phyloP scores from a whole-genome alignment of 1,140 invertebrate species.

The Chlorops oryzae region DNA sequence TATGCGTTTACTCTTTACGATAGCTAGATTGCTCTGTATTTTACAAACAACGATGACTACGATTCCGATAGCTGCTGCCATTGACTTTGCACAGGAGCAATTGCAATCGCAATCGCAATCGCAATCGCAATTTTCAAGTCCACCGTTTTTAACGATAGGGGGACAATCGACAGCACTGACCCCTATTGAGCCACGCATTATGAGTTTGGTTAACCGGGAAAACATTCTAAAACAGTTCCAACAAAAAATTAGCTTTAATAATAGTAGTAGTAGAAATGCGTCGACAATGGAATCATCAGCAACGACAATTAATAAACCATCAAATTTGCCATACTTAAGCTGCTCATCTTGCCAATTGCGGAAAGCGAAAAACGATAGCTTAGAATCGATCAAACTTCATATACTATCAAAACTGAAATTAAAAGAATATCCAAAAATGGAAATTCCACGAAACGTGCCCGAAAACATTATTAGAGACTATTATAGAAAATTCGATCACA shows the following conservation, averaged over 20 bases:
- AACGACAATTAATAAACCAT: conserved; percentile 8
- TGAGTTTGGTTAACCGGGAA: not conserved
- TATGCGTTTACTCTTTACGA: not conserved
- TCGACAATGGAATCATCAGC: too few relatives aligned
- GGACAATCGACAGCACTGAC: too few relatives aligned
- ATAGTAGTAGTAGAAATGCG: too few relatives aligned
- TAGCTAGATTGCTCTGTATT: not conserved
- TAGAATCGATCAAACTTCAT: conserved; percentile 41
- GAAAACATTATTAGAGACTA: conserved; percentile 35
- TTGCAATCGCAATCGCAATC: too few relatives aligned
- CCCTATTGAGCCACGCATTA: not conserved
- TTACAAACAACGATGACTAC: too few relatives aligned
- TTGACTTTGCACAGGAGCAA: too few relatives aligned
- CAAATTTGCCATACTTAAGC: conserved; percentile 23
- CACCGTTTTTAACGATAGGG: too few relatives aligned
- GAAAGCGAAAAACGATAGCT: conserved; percentile 33
- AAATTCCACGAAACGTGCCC: conserved; percentile 30
- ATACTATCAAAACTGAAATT: conserved; percentile 34
- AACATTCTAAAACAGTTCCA: not conserved
- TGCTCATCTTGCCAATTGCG: conserved; percentile 31
- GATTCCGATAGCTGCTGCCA: too few relatives aligned
- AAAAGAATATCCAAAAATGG: conserved; percentile 35
- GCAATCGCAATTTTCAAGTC: too few relatives aligned
- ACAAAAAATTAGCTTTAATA: too few relatives aligned
- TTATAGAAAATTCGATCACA: conserved; percentile 30